Conservation (phyloP, 2,888 invertebrate genomes). For the Cryptops parisi region DNA sequence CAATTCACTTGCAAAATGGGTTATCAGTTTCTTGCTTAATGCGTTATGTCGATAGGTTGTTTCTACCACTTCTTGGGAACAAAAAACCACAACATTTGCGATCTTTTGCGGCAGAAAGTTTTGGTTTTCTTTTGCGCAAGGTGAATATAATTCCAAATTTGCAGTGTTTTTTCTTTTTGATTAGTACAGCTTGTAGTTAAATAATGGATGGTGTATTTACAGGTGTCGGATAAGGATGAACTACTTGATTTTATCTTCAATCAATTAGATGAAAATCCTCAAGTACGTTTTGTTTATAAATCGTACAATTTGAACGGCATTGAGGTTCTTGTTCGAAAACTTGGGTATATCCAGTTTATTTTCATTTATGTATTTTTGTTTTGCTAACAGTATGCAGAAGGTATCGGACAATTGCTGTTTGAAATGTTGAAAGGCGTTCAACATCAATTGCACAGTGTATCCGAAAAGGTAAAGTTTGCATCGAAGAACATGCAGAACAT, state of each 20-base stretch:
- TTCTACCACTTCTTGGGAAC: slow-evolving; percentile 53
- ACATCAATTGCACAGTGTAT: slow-evolving; percentile 71
- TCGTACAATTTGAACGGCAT: no score
- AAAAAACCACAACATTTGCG: slow-evolving; percentile 68
- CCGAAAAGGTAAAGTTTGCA: slow-evolving; percentile 42
- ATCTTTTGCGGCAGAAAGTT: slow-evolving; percentile 90
- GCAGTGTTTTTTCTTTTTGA: background rate
- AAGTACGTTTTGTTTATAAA: slow-evolving; percentile 48
- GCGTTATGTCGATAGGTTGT: slow-evolving; percentile 20
- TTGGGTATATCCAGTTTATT: no score
- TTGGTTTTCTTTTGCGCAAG: slow-evolving; percentile 85
- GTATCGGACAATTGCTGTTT: slow-evolving; percentile 74
- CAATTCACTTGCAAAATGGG: no score
- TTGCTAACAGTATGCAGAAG: slow-evolving; percentile 49
- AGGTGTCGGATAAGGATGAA: slow-evolving; percentile 56
- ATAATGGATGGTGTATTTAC: slow-evolving; percentile 18
- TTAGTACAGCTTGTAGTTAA: background rate
- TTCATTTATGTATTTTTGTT: no score
- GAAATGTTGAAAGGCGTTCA: slow-evolving; percentile 72
- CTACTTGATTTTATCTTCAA: slow-evolving; percentile 53
- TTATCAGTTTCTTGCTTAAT: no score
- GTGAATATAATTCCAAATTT: no score
- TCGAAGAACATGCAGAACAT: no score
- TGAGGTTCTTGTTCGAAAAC: no score
- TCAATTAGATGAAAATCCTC: slow-evolving; percentile 47